Percentiles rank a stretch among this genome's conserved stretches.
Evolutionary conservation across 2,113 vertebrate species (phyloP).

Genomic region (Sclerurus mexicanus): DNA sequence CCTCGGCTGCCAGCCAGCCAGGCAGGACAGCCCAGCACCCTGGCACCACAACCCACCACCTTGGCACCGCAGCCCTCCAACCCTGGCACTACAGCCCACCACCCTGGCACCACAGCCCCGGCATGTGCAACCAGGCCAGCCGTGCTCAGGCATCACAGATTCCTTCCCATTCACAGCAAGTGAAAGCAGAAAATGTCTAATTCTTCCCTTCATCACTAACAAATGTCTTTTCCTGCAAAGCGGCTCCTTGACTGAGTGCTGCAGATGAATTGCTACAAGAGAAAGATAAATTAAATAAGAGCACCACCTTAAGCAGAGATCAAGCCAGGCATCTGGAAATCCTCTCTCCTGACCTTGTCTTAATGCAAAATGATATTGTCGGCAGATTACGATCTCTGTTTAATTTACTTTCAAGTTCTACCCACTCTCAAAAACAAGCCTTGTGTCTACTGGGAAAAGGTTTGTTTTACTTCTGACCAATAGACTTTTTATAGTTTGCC

Average conservation of each 20-base stretch:
- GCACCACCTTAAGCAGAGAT: neutral
- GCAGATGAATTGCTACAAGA: neutral
- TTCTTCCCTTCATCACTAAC: neutral
- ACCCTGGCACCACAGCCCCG: fast-evolving
- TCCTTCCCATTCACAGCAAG: neutral
- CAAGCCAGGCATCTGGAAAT: neutral
- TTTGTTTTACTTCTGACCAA: neutral
- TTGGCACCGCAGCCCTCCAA: no score
- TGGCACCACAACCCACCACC: no score
- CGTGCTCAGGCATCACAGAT: fast-evolving
- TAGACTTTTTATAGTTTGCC: neutral
- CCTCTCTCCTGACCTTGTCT: neutral
- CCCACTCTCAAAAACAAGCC: neutral
- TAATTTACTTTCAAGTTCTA: neutral
- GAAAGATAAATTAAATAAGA: neutral
- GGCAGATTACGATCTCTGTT: neutral
- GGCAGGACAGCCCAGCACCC: neutral
- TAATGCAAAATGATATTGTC: neutral
- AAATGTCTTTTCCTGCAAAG: neutral
- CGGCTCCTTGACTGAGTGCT: neutral
- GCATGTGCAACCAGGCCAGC: fast-evolving
- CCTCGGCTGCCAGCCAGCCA: fast-evolving
- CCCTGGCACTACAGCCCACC: neutral
- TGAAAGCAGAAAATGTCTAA: neutral
- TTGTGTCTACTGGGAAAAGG: neutral